A percentile compares a stretch with the other conserved stretches of the same genome.
Conservation (phyloP, 1,140 invertebrate species). For the Latrodectus geometricus region DNA sequence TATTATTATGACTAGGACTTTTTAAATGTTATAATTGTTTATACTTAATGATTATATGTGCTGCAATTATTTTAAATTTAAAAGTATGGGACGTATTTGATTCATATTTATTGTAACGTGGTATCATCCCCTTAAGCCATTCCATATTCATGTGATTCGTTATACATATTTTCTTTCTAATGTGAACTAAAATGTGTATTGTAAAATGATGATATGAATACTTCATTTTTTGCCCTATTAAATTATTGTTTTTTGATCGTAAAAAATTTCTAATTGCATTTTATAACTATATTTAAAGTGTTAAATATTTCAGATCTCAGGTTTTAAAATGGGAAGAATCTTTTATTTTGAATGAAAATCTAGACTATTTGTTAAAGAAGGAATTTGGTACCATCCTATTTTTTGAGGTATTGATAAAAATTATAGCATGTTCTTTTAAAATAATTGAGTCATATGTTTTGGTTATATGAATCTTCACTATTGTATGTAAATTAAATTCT, state of each 20-base stretch:
- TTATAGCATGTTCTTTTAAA: no score
- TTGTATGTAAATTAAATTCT: no score
- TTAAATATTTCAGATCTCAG: conserved; percentile 63
- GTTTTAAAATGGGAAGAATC: conserved; percentile 77
- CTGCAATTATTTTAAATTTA: no score
- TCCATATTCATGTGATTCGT: background rate
- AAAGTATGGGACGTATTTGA: no score
- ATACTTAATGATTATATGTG: no score
- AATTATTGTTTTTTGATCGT: background rate
- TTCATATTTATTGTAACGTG: no score
- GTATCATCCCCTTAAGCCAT: background rate
- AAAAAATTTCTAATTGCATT: no score
- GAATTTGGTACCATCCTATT: conserved; percentile 73
- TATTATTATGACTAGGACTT: no score
- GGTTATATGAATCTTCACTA: no score
- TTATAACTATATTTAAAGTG: background rate
- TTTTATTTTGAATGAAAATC: conserved; percentile 75
- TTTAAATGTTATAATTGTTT: no score
- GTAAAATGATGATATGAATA: background rate
- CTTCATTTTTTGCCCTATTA: background rate
- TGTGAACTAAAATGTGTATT: background rate
- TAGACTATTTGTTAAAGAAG: conserved; percentile 70
- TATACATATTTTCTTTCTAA: background rate
- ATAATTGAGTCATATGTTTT: no score
- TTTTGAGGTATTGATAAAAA: conserved; percentile 73